Evolutionary conservation across 2,797 vertebrate species (phyloP).

Genomic region (Poeciliopsis gracilis): DNA sequence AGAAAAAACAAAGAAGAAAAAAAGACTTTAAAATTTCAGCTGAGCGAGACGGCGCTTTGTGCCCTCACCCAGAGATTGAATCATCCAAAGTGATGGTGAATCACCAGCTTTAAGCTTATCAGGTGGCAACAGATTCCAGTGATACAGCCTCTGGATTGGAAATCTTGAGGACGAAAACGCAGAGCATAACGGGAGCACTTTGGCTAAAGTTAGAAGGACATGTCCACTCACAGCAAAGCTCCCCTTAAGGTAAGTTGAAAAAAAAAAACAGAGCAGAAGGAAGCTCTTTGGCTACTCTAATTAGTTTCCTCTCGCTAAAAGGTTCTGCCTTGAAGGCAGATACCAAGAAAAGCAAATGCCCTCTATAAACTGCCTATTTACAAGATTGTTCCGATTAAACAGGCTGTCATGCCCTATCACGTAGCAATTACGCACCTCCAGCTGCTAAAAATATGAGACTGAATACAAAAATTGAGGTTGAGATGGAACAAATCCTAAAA

Average conservation of each 20-base stretch:
- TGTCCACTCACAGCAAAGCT: constrained; percentile 20
- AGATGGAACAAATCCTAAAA: constrained; percentile 28
- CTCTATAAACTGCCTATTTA: constrained; percentile 47
- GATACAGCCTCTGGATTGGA: constrained; percentile 38
- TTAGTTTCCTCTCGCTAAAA: constrained; percentile 23
- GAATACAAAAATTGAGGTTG: constrained; percentile 57
- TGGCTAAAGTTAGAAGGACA: constrained; percentile 9
- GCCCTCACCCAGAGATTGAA: constrained; percentile 58
- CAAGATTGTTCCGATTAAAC: constrained; percentile 59
- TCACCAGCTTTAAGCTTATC: constrained; percentile 56
- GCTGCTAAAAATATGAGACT: constrained; percentile 73
- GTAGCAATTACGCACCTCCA: constrained; percentile 63
- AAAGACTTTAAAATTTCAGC: constrained; percentile 42
- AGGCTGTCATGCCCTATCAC: constrained; percentile 52
- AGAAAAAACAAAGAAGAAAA: constrained; percentile 22
- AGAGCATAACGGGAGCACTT: background rate
- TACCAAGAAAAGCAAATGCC: constrained; percentile 31
- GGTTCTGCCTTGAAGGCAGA: constrained; percentile 31
- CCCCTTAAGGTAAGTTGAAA: constrained; percentile 25
- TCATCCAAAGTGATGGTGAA: constrained; percentile 65
- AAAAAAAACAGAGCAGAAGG: constrained; percentile 11
- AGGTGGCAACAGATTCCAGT: constrained; percentile 45
- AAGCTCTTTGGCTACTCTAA: constrained; percentile 49
- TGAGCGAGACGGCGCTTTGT: constrained; percentile 52
- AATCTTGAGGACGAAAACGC: constrained; percentile 21